Conservation (phyloP, 1,140 invertebrate genomes). For the Matsumurasca onukii region DNA sequence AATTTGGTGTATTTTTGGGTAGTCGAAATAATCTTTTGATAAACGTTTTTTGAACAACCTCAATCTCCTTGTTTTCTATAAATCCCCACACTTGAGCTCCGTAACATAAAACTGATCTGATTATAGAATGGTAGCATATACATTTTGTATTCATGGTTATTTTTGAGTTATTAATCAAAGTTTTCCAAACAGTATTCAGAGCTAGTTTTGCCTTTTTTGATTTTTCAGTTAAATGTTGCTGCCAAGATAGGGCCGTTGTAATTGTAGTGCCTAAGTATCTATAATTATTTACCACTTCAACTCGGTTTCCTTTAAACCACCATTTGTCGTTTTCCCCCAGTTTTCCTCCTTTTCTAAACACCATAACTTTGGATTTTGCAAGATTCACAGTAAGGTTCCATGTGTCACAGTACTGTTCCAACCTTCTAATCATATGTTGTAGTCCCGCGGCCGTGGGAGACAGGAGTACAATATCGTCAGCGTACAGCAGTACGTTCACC, state of each 20-base stretch:
- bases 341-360: slow-evolving; percentile 36
- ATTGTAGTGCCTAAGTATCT: slow-evolving; percentile 18
- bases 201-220: background rate
- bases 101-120: background rate
- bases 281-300: too few species aligned
- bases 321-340: too few species aligned
- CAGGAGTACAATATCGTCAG: too few species aligned
- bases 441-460: too few species aligned
- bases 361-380: slow-evolving; percentile 40
- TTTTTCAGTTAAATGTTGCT: background rate
- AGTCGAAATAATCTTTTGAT: background rate
- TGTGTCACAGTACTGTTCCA: too few species aligned
- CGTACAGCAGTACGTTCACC: too few species aligned
- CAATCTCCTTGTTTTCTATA: background rate
- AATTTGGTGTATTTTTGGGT: too few species aligned
- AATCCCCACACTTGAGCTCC: background rate
- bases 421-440: too few species aligned
- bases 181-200: background rate
- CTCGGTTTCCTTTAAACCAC: too few species aligned
- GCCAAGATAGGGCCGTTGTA: slow-evolving; percentile 10
- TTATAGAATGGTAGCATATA: background rate
- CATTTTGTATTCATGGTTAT: background rate
- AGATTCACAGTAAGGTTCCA: slow-evolving; percentile 37
- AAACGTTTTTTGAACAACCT: background rate
- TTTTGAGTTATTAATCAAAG: background rate